Evolutionary conservation across 1,140 invertebrate species (phyloP).

Genomic region (Cydia fagiglandana): DNA sequence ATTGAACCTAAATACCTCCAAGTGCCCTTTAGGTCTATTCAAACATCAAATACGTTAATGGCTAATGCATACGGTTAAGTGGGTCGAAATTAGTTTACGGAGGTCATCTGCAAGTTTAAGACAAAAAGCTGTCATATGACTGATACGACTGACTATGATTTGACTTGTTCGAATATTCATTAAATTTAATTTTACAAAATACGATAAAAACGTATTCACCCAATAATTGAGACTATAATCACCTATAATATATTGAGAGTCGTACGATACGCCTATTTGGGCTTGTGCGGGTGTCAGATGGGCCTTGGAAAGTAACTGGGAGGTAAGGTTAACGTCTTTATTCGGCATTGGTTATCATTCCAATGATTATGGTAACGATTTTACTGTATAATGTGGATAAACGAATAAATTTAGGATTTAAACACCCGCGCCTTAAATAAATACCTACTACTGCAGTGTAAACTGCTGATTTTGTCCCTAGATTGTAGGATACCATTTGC

Average conservation of each 20-base stretch:
- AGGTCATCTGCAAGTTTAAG: neutral
- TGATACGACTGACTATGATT: neutral
- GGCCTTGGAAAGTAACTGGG: neutral
- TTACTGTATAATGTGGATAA: neutral
- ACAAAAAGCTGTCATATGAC: neutral
- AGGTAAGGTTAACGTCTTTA: neutral
- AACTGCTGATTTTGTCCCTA: neutral
- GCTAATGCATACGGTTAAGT: neutral
- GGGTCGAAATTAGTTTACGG: conserved; percentile 3
- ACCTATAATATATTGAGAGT: too few species aligned
- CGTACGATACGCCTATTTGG: neutral
- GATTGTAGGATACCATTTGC: too few species aligned
- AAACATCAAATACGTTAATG: conserved; percentile 14
- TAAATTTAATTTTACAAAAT: too few species aligned
- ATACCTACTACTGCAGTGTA: too few species aligned
- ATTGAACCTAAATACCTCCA: conserved; percentile 8
- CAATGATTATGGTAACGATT: neutral
- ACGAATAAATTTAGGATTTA: too few species aligned
- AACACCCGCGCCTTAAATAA: neutral
- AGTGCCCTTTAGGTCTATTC: conserved; percentile 9
- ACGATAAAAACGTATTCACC: too few species aligned
- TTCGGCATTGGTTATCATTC: neutral
- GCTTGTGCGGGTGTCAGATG: neutral
- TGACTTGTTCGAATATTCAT: neutral
- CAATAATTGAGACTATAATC: too few species aligned